Percentiles rank a stretch among this genome's conserved stretches.
Evolutionary conservation across 92 coral and sea anemone genomes (phyloP).

Genomic region (Parazoanthus atlanticus): DNA sequence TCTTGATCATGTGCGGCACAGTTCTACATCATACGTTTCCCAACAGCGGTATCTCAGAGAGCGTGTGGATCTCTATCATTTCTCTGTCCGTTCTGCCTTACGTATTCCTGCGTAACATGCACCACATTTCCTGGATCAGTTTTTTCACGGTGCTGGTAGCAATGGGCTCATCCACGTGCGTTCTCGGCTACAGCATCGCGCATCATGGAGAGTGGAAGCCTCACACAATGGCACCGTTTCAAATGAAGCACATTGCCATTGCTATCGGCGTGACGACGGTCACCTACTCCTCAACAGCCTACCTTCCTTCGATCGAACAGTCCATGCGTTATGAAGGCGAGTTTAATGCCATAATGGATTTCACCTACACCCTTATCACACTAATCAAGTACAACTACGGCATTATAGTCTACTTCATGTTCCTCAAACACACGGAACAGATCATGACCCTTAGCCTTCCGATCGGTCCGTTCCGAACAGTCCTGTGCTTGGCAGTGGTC

Average conservation of each 20-base stretch:
- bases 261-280: slow-evolving; percentile 89
- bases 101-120: slow-evolving; percentile 84
- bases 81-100: slow-evolving; percentile 84
- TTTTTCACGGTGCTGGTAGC: slow-evolving; percentile 82
- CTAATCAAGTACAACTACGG: slow-evolving; percentile 91
- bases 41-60: slow-evolving; percentile 85
- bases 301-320: slow-evolving; percentile 81
- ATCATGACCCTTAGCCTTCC: slow-evolving; percentile 91
- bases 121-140: slow-evolving; percentile 86
- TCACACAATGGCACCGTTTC: slow-evolving; percentile 73
- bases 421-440: slow-evolving; percentile 90
- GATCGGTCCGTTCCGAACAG: slow-evolving; percentile 70
- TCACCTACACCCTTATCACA: slow-evolving; percentile 85
- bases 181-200: slow-evolving; percentile 69
- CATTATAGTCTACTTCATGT: slow-evolving; percentile 82
- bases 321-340: slow-evolving; percentile 89
- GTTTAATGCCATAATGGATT: slow-evolving; percentile 93
- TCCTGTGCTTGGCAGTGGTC: slow-evolving; percentile 76
- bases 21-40: slow-evolving; percentile 91
- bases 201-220: slow-evolving; percentile 78
- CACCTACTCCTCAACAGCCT: slow-evolving; percentile 83
- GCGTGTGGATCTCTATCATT: slow-evolving; percentile 81
- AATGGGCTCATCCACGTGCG: slow-evolving; percentile 84
- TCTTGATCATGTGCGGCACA: slow-evolving; percentile 91
- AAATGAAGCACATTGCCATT: slow-evolving; percentile 79